Percentiles rank a stretch among this genome's conserved stretches.
phyloP scores from a whole-genome alignment of 2,888 invertebrate species.

The Callosobruchus maculatus region DNA sequence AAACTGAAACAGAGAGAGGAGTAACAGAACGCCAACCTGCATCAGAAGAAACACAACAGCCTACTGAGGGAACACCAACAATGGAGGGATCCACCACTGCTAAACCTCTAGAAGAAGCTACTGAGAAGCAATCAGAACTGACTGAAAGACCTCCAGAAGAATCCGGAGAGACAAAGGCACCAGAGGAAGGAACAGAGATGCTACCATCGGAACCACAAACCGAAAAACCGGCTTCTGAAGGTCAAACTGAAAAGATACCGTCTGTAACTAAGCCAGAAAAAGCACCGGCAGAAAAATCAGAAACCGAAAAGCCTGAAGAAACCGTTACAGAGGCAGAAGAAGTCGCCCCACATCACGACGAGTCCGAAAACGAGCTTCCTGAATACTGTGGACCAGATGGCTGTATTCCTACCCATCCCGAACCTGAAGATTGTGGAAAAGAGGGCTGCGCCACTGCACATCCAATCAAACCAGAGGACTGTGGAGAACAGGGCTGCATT shows the following conservation, averaged over 20 bases:
- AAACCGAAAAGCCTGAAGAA: slow-evolving; percentile 5
- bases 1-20: neutral
- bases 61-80: neutral
- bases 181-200: neutral
- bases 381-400: neutral
- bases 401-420: neutral
- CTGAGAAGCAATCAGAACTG: neutral
- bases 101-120: neutral
- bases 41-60: neutral
- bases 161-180: neutral
- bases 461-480: neutral
- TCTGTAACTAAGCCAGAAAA: neutral
- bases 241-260: neutral
- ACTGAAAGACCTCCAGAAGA: neutral
- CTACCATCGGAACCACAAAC: neutral
- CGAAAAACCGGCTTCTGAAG: neutral
- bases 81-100: neutral
- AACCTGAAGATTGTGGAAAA: slow-evolving; percentile 15
- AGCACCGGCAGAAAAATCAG: slow-evolving; percentile 1
- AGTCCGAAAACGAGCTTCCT: slow-evolving; percentile 15
- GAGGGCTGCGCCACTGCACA: slow-evolving; percentile 14
- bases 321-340: slow-evolving; percentile 2
- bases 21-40: neutral
- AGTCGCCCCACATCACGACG: slow-evolving; percentile 7
- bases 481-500: slow-evolving; percentile 2